Percentiles rank a stretch among this genome's conserved stretches.
Evolutionary conservation across 2,888 invertebrate species (phyloP).

Genomic region (Coleophora flavipennella): DNA sequence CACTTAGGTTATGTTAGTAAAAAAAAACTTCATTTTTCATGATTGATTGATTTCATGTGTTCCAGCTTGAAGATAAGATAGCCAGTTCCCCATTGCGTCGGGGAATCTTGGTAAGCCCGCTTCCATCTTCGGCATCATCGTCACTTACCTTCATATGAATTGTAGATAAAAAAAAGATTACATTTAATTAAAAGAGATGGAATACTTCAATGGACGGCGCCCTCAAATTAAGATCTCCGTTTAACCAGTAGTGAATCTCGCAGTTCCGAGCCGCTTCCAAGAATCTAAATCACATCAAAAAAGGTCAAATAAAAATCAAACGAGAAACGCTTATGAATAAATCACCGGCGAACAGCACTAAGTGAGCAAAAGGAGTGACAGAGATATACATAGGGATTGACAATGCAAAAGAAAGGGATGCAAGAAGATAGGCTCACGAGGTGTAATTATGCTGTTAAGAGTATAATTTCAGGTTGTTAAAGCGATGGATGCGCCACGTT

Average conservation of each 20-base stretch:
- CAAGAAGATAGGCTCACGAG: slow-evolving; percentile 32
- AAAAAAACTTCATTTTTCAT: too few species aligned
- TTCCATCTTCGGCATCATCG: too few species aligned
- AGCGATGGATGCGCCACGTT: slow-evolving; percentile 45
- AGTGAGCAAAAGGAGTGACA: slow-evolving; percentile 29
- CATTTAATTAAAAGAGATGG: background rate
- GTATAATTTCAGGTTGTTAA: slow-evolving; percentile 51
- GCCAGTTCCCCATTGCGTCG: too few species aligned
- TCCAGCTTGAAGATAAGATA: too few species aligned
- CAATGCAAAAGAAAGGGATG: slow-evolving; percentile 23
- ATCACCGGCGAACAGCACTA: slow-evolving; percentile 37
- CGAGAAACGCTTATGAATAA: slow-evolving; percentile 41
- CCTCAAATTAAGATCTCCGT: slow-evolving; percentile 18
- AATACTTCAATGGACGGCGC: too few species aligned
- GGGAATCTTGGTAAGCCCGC: too few species aligned
- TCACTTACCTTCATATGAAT: too few species aligned
- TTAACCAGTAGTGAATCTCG: slow-evolving; percentile 43
- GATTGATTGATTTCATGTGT: too few species aligned
- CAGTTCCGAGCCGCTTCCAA: slow-evolving; percentile 35
- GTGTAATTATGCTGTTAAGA: slow-evolving; percentile 58
- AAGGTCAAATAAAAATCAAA: slow-evolving; percentile 28
- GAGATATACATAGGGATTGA: slow-evolving; percentile 16
- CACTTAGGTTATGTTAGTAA: too few species aligned
- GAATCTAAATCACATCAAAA: slow-evolving; percentile 20
- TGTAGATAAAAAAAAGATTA: too few species aligned